Base-by-base conservation (phyloP, 2,113 vertebrate genomes). In the Oreotragus oreotragus region DNA sequence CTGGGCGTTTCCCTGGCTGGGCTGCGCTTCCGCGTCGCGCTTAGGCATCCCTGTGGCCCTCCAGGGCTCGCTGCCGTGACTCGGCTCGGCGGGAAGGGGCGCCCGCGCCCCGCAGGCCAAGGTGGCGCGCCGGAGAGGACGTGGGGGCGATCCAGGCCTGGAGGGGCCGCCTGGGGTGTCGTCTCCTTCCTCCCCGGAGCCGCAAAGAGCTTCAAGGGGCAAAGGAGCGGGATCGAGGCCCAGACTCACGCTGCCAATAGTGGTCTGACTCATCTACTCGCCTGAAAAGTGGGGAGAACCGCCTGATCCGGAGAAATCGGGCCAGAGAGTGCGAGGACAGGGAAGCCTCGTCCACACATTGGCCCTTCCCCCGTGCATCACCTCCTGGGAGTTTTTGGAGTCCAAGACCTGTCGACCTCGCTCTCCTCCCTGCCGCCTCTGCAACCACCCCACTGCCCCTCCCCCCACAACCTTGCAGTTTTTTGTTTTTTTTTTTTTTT, bases 1-100 rank as follows among this genome's bases (percentile, higher is more conserved):
- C 49, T 1, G 53, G 19, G 85, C 9, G 4, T 28, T 47, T 17
- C n/a, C 3, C 0, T 5, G 2, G 33, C 16, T 55, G 4, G 36
- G 85, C 9, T 33, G 95, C 19, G 33, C 45, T 28, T 33, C 25
- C 2, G 8, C 1, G 10, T 12, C 14, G 13, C 17, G 23, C 15
- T 5, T 1, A 27, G 49, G 39, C 27, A 5, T 7, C 66, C 39
- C 15, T 5, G 43, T 23, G 33, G 25, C 36, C 25, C 23, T 2
- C 25, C 49, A 10, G 80, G 14, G 27, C 49, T 58, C 11, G n/a
- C 79, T 49, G 92, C 83, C 1, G 19, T 84, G 89, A 11, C 84
- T n/a, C 45, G 0, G 19, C 23, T 23, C 57, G 2, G 25, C 95
- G 95, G 28, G 76, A 4, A 94, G 96, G 58, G 98, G 97, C 95